phyloP scores from a whole-genome alignment of 1,140 invertebrate species.

The Apocrypta bakeri region DNA sequence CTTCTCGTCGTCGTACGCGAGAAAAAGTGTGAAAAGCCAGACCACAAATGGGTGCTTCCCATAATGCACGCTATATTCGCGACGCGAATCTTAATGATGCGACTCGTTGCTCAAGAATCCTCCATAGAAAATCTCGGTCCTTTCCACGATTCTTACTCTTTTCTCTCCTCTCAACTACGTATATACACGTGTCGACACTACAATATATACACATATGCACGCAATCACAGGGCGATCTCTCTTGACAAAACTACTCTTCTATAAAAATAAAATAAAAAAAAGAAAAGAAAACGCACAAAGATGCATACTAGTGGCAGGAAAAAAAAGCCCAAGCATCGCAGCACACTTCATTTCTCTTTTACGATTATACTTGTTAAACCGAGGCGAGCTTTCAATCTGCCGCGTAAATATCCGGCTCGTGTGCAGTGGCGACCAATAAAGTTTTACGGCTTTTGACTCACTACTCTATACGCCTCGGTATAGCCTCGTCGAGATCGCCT shows the following conservation, averaged over 20 bases:
- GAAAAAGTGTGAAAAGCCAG: constrained; percentile 19
- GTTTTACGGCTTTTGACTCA: constrained; percentile 27
- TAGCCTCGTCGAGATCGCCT: constrained; percentile 8
- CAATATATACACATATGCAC: not conserved
- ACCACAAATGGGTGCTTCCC: constrained; percentile 23
- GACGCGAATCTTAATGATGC: constrained; percentile 27
- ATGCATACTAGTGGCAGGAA: not conserved
- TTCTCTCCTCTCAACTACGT: not conserved
- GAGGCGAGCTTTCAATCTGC: constrained; percentile 37
- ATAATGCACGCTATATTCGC: not conserved
- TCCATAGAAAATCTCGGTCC: not conserved
- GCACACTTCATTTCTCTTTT: constrained; percentile 15
- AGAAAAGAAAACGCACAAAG: not conserved
- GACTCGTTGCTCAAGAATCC: constrained; percentile 2
- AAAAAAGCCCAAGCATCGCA: not conserved
- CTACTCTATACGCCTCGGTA: not conserved
- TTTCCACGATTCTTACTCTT: not conserved
- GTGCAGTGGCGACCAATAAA: constrained; percentile 24
- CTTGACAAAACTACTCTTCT: not conserved
- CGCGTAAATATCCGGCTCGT: constrained; percentile 25
- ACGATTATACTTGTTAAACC: constrained; percentile 17
- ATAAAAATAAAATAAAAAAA: not conserved
- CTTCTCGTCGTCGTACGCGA: not conserved
- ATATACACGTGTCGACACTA: not conserved
- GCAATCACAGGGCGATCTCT: not conserved